Conservation (phyloP, 2,888 invertebrate species). For the Chloroclystis v-ata region DNA sequence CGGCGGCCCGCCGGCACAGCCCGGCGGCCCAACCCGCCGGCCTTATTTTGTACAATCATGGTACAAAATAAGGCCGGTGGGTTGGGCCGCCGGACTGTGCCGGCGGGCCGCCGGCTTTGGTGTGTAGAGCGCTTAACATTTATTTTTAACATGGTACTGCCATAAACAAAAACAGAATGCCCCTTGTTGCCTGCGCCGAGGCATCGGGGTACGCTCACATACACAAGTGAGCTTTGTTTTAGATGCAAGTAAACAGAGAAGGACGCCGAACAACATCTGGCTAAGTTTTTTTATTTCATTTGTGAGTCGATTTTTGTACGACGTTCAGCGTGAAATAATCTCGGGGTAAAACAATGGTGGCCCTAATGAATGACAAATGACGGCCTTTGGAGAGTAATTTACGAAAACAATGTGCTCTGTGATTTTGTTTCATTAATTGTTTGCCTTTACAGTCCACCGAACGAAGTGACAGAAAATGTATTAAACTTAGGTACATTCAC, state of each 20-base stretch:
- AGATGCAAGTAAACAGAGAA: constrained; percentile 70
- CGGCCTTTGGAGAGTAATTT: constrained; percentile 15
- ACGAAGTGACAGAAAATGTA: not conserved
- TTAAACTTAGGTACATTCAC: not conserved
- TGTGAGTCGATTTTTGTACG: constrained; percentile 36
- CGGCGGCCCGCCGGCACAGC: no score
- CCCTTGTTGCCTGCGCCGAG: constrained; percentile 38
- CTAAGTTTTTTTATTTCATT: constrained; percentile 66
- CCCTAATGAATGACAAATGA: constrained; percentile 16
- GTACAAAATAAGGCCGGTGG: no score
- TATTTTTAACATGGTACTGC: constrained; percentile 19
- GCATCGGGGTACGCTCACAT: constrained; percentile 45
- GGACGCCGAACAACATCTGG: constrained; percentile 70
- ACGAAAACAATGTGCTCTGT: constrained; percentile 18
- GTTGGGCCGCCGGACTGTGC: no score
- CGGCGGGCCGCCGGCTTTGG: no score
- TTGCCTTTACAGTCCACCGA: not conserved
- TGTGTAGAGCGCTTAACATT: no score
- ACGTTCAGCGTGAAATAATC: constrained; percentile 9
- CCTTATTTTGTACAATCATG: no score
- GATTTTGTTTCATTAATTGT: constrained; percentile 5
- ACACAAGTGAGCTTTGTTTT: constrained; percentile 68
- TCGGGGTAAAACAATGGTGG: constrained; percentile 15
- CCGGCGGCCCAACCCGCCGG: no score
- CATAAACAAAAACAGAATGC: constrained; percentile 28